phyloP scores from a whole-genome alignment of 2,113 vertebrate species.

The Lagopus muta region DNA sequence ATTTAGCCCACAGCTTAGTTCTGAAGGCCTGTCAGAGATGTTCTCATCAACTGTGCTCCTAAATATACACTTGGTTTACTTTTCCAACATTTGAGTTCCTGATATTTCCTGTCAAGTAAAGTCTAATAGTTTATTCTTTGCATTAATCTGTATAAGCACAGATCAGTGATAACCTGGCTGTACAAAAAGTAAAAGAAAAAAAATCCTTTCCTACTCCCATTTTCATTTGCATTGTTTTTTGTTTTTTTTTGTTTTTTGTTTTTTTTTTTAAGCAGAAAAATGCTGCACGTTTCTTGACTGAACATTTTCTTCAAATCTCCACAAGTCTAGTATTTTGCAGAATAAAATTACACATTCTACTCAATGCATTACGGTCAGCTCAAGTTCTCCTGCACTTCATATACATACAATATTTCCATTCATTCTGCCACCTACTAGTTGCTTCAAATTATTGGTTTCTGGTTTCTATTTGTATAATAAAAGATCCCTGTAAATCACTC shows the following conservation, averaged over 20 bases:
- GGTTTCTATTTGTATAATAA: neutral
- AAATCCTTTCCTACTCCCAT: neutral
- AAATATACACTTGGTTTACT: neutral
- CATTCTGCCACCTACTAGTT: neutral
- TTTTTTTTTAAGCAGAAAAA: neutral
- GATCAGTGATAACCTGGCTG: neutral
- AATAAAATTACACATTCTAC: neutral
- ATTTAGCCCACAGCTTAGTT: neutral
- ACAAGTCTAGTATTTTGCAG: neutral
- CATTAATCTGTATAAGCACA: neutral
- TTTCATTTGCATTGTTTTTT: neutral
- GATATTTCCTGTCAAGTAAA: neutral
- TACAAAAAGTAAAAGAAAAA: neutral
- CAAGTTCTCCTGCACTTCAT: neutral
- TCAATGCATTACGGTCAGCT: neutral
- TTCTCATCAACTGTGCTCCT: neutral
- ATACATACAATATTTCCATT: neutral
- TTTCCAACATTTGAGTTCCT: neutral
- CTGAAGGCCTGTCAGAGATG: neutral
- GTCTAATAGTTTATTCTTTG: neutral
- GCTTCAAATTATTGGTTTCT: neutral
- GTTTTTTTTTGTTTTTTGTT: neutral
- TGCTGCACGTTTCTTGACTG: neutral
- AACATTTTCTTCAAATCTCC: neutral
- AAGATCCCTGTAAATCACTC: neutral